A percentile compares a stretch with the other conserved stretches of the same genome.
These are phyloP conservation scores for Tachina fera DNA, from an alignment of 2,888 invertebrate species.

Conservation along the genomic window DNA sequence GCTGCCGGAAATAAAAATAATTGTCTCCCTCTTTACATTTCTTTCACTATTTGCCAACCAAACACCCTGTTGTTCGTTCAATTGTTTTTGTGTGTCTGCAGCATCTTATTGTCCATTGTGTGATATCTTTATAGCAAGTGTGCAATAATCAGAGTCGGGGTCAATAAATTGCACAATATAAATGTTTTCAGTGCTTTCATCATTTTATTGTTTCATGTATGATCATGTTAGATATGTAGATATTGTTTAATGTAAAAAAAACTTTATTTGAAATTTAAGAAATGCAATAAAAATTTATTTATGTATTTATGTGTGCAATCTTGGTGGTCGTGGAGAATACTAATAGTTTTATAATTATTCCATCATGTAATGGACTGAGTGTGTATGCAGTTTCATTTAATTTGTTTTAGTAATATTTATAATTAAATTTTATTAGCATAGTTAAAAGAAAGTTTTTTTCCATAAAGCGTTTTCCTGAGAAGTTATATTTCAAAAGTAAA, in stretches of 20 bases:
- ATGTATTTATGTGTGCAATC: slow-evolving; percentile 1
- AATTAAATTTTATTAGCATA: too few species aligned
- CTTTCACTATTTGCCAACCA: not conserved
- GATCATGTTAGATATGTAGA: slow-evolving; percentile 17
- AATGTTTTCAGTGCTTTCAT: slow-evolving; percentile 29
- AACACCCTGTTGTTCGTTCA: slow-evolving; percentile 38
- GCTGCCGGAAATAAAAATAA: slow-evolving; percentile 69
- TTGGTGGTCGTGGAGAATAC: slow-evolving; percentile 2
- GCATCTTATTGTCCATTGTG: slow-evolving; percentile 27
- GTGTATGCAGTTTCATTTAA: too few species aligned
- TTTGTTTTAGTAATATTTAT: not conserved
- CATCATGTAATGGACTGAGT: too few species aligned
- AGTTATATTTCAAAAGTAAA: too few species aligned
- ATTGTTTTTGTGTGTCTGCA: slow-evolving; percentile 30
- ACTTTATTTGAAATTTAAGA: not conserved
- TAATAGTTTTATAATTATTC: slow-evolving; percentile 1
- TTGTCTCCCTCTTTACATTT: slow-evolving; percentile 38
- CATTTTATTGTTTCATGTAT: not conserved
- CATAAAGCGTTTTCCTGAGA: too few species aligned
- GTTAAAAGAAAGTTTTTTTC: too few species aligned
- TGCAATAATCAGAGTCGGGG: slow-evolving; percentile 41
- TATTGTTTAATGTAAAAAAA: not conserved
- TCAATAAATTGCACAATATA: slow-evolving; percentile 39
- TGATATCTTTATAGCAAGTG: slow-evolving; percentile 54
- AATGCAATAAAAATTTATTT: not conserved